A percentile compares a stretch with the other conserved stretches of the same genome.
Conservation (phyloP, 2,888 invertebrate genomes). For the Brachynemurus nebulosus region DNA sequence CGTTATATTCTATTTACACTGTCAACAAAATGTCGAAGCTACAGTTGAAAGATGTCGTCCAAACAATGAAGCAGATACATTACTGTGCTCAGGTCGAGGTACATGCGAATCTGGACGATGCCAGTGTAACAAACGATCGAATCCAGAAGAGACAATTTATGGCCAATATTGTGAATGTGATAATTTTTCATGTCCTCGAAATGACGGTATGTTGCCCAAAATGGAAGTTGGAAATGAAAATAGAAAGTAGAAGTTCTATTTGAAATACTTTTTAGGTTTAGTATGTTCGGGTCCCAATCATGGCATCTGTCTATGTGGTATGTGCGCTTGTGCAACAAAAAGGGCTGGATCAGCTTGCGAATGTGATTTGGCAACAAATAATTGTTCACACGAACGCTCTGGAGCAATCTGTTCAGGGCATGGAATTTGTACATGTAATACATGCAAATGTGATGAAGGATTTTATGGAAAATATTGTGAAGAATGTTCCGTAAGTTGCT, state of each 20-base stretch:
- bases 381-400: conserved; percentile 66
- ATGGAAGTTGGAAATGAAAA: too few species aligned
- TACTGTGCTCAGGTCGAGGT: conserved; percentile 65
- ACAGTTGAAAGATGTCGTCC: conserved; percentile 56
- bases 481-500: conserved; percentile 67
- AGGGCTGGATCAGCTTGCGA: conserved; percentile 79
- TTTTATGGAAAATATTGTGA: conserved; percentile 86
- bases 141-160: conserved; percentile 51
- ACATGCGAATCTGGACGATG: conserved; percentile 72
- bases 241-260: too few species aligned
- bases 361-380: conserved; percentile 59
- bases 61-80: conserved; percentile 47
- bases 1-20: too few species aligned
- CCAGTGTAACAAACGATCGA: conserved; percentile 48
- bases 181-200: conserved; percentile 86
- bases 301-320: conserved; percentile 80
- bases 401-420: conserved; percentile 64
- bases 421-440: conserved; percentile 84
- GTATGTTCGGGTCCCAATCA: conserved; percentile 69
- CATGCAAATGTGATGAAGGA: conserved; percentile 61
- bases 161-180: conserved; percentile 90
- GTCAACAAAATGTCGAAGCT: too few species aligned
- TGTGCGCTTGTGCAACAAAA: conserved; percentile 63
- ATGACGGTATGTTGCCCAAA: conserved; percentile 45
- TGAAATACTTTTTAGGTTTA: too few species aligned